Percentiles rank a stretch among this genome's conserved stretches.
phyloP scores from a whole-genome alignment of 2,888 invertebrate species.

The Strigamia crassipes region DNA sequence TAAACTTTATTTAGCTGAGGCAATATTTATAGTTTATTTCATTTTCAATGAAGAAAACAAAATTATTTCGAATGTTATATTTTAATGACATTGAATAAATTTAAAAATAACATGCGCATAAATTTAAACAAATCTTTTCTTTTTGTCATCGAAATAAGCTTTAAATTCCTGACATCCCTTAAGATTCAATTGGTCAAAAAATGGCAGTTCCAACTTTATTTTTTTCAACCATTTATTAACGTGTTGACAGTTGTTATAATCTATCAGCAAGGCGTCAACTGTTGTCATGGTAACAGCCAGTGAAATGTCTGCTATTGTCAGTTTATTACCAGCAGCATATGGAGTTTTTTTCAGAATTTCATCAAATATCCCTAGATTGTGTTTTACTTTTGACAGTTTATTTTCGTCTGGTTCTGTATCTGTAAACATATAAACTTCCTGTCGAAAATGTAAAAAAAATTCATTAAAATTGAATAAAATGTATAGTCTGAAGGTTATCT shows the following conservation, averaged over 20 bases:
- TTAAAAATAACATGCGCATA: too few relatives aligned
- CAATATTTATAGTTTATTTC: too few relatives aligned
- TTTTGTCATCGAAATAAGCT: neutral
- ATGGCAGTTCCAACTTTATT: slow-evolving; percentile 66
- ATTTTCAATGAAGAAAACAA: too few relatives aligned
- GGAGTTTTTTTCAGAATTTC: neutral
- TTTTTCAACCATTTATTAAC: slow-evolving; percentile 69
- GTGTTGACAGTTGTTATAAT: slow-evolving; percentile 69
- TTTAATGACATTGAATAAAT: too few relatives aligned
- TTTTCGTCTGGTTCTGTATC: slow-evolving; percentile 2
- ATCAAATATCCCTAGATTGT: neutral
- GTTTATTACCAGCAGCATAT: slow-evolving; percentile 13
- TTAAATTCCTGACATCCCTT: slow-evolving; percentile 50
- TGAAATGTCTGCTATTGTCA: slow-evolving; percentile 37
- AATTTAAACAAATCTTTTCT: neutral
- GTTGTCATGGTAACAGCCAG: slow-evolving; percentile 37
- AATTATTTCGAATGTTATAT: too few relatives aligned
- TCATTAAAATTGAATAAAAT: neutral
- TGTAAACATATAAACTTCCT: slow-evolving; percentile 24
- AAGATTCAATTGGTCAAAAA: slow-evolving; percentile 63
- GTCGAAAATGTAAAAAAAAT: neutral
- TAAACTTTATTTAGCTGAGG: too few relatives aligned
- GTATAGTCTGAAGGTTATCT: neutral
- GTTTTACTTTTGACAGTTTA: neutral
- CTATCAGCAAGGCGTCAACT: slow-evolving; percentile 57